Base-by-base conservation (phyloP, 1,140 invertebrate genomes). In the Euwallacea similis region DNA sequence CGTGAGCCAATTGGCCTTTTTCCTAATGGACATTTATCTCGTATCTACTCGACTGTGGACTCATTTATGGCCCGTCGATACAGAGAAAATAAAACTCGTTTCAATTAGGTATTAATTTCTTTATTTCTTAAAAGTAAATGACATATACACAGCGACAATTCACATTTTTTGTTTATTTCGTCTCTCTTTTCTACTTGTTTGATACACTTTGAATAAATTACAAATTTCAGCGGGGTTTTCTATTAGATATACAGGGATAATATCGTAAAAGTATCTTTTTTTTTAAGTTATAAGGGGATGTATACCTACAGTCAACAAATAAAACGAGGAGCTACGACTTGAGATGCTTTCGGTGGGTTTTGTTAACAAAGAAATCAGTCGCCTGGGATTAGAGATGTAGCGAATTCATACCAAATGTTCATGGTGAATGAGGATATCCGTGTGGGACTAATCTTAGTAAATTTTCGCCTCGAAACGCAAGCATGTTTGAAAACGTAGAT, bases 131-230 rank as follows among this genome's bases (percentile, higher is more conserved):
- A 76, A 75, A 74, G 68, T 75, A 75, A 69, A 71, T 43, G 72
- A 77, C 76, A 77, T 77, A 73, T 77, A 77, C 76, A 77, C 76
- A 77, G 69, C 73, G 74, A 77, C 76, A 77, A 62, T 75, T 77
- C 70, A 77, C 73, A 73, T 71, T 72, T 71, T 74, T 73, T 76
- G 69, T 71, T 70, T 73, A 69, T 42, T 67, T 61, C 62, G 10
- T 33, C 11, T 58, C 71, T 66, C 70, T 72, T 15, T 60, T 54
- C 62, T 71, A 71, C 69, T 71, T 33, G 21, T 33, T 66, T 66
- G 66, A 42, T 71, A 70, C 68, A 58, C 56, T 69, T 62, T 69
- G n/a, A 15, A 59, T 62, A 69, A 70, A 53, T 70, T 62, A 70
- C 59, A 61, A 62, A 63, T 44, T 62, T 69, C 47, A 68, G 56